phyloP scores from a whole-genome alignment of 2,797 vertebrate genomes.

The Rhinatrema bivittatum region DNA sequence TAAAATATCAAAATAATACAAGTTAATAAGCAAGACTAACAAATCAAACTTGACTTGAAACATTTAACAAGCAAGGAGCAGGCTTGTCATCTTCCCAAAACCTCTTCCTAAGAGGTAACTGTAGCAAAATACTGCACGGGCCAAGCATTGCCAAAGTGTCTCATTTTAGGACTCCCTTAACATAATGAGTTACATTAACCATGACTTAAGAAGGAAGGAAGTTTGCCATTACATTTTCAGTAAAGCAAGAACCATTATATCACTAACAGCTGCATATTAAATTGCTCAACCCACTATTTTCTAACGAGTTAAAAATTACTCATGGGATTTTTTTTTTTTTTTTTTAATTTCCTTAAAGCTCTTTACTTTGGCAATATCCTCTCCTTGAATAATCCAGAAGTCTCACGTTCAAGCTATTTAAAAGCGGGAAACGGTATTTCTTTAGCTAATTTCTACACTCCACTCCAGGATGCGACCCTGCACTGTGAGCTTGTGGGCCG shows the following conservation, averaged over 20 bases:
- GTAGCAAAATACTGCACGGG: conserved; percentile 4
- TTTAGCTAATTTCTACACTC: conserved; percentile 7
- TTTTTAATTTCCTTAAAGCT: conserved; percentile 38
- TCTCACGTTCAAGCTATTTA: conserved; percentile 18
- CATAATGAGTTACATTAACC: conserved; percentile 7
- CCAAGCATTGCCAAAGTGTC: neutral
- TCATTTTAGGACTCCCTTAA: conserved; percentile 1
- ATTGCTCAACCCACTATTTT: conserved; percentile 23
- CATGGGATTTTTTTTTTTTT: conserved; percentile 18
- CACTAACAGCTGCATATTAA: conserved; percentile 41
- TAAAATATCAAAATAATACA: too few relatives aligned
- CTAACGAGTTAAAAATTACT: too few relatives aligned
- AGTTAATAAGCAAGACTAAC: too few relatives aligned
- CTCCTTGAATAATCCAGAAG: conserved; percentile 9
- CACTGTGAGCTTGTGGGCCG: conserved; percentile 2
- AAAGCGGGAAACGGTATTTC: conserved; percentile 7
- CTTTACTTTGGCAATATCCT: conserved; percentile 21
- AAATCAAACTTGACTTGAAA: too few relatives aligned
- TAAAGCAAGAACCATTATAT: conserved; percentile 29
- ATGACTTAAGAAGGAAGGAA: conserved; percentile 40
- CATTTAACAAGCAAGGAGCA: too few relatives aligned
- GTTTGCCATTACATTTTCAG: conserved; percentile 24
- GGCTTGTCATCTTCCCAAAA: too few relatives aligned
- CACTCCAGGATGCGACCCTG: conserved; percentile 16
- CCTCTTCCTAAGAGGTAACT: too few relatives aligned